Conservation (phyloP, 2,888 invertebrate species). For the Standfussiana lucernea region DNA sequence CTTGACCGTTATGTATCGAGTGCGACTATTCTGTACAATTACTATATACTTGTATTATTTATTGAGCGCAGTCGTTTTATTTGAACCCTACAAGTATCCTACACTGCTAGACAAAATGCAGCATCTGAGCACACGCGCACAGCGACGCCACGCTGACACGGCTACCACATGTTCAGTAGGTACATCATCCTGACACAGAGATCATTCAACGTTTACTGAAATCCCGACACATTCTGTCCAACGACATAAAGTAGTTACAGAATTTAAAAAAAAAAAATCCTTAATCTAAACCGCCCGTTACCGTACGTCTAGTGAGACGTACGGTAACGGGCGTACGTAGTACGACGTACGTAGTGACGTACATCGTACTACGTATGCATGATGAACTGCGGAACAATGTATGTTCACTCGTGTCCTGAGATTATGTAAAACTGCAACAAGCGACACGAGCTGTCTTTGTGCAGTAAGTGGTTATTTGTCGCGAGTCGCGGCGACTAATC, state of each 20-base stretch:
- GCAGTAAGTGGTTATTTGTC: conserved; percentile 28
- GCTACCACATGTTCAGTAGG: too few relatives aligned
- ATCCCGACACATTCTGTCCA: background rate
- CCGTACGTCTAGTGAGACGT: too few relatives aligned
- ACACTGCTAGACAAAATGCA: background rate
- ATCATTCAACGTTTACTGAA: background rate
- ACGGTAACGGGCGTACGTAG: too few relatives aligned
- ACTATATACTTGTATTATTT: conserved; percentile 86
- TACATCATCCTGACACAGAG: too few relatives aligned
- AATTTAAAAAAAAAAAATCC: background rate
- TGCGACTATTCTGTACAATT: conserved; percentile 74
- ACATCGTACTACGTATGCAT: background rate
- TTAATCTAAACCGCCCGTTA: background rate
- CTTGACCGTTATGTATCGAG: conserved; percentile 35
- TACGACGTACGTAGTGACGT: too few relatives aligned
- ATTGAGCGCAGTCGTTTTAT: conserved; percentile 75
- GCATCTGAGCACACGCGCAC: too few relatives aligned
- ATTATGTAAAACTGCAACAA: conserved; percentile 25
- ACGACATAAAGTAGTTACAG: background rate
- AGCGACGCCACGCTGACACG: too few relatives aligned
- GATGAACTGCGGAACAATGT: background rate
- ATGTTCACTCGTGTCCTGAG: too few relatives aligned
- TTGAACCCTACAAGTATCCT: background rate
- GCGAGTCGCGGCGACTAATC: conserved; percentile 20
- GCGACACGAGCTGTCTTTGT: conserved; percentile 15